Evolutionary conservation across 2,888 invertebrate genomes (phyloP), one percentile per base, ranked within the genome.

Genomic region (Hirtodrosophila histrioides): DNA sequence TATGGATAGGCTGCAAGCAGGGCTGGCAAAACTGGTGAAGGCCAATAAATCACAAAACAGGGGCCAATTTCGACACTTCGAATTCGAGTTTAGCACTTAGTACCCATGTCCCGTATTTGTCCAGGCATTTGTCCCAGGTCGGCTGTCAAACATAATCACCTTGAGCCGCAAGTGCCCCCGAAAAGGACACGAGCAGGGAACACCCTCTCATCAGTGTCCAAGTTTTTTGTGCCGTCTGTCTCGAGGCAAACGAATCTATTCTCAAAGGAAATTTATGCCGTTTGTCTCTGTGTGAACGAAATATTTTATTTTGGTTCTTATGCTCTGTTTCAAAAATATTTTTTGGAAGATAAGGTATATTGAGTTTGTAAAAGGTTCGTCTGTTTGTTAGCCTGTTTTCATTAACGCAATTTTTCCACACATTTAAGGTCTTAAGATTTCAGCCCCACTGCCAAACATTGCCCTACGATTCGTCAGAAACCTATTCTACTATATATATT

Each of bases 131-230:
- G 83, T 89, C 88, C 89, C 85, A 73, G 73, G 72, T 67, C 84
- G 88, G 70, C 89, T 85, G 85, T 85, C 89, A 85, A 86, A 77
- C 68, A 71, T 86, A 85, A 85, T 89, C 89, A 85, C 85, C 85
- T 89, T 73, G 77, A 68, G 66, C 61, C 71, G 55, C 74, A 68
- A 65, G 43, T 57, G 51, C 46, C 67, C 41, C 62, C 61, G 43
- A 41, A 49, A 51, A 46, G 12, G 33, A 17, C 33, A 31, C 12
- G 23, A 46, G 36, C 27, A 41, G 29, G 40, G 41, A 62, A 54
- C 73, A 67, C 75, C 75, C 82, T 62, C 69, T 56, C 69, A 33
- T 46, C 64, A 49, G 39, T 33, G 36, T 46, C 17, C 33, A 70
- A 57, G 57, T 69, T 78, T 69, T 78, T 67, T 63, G 48, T 54